Evolutionary conservation across 2,797 vertebrate genomes (phyloP).

Genomic region (Todus mexicanus): DNA sequence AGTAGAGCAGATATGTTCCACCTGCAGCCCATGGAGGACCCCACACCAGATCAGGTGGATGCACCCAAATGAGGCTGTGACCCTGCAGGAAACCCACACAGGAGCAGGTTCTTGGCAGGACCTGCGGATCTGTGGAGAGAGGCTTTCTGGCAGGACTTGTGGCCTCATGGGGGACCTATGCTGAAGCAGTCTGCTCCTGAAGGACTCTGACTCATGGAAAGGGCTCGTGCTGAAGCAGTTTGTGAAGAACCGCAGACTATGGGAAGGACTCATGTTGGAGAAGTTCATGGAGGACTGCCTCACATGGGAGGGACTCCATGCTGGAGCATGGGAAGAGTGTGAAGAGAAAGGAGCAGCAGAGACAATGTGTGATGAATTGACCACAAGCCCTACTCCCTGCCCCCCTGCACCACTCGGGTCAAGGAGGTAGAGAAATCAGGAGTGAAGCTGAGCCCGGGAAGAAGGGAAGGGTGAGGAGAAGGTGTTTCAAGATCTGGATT

Average conservation of each 20-base stretch:
- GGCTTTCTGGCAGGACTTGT: not conserved
- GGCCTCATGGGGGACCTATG: not conserved
- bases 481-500: not conserved
- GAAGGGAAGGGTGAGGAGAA: not conserved
- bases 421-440: not conserved
- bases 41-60: not conserved
- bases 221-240: not conserved
- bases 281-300: not conserved
- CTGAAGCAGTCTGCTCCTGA: not conserved
- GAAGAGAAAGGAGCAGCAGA: not conserved
- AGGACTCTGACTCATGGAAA: not conserved
- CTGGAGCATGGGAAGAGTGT: not conserved
- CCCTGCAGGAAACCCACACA: not conserved
- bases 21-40: not conserved
- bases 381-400: not conserved
- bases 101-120: not conserved
- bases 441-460: not conserved
- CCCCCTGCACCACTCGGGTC: fast-evolving
- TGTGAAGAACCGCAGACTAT: not conserved
- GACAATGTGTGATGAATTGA: not conserved
- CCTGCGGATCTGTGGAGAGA: not conserved
- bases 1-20: not conserved
- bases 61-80: not conserved
- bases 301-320: fast-evolving
- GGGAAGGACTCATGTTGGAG: not conserved